Conservation (phyloP, 2,797 vertebrate species). For the Hephaestus fuliginosus region DNA sequence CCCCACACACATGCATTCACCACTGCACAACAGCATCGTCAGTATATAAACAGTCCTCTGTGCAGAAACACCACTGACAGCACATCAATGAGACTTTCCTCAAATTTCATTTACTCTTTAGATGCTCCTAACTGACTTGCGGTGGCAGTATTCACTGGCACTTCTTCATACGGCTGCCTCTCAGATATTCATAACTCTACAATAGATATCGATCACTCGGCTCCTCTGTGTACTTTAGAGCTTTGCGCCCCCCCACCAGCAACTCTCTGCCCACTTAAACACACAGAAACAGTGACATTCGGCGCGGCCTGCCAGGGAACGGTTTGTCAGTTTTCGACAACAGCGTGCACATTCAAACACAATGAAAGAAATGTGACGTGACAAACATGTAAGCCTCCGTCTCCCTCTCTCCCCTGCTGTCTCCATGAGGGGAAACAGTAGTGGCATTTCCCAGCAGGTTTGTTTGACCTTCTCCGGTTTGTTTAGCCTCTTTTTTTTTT, state of each 20-base stretch:
- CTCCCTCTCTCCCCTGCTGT: constrained; percentile 30
- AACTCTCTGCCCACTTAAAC: neutral
- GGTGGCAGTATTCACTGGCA: constrained; percentile 10
- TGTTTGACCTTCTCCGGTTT: constrained; percentile 69
- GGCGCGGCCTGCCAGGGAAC: neutral
- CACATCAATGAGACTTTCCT: constrained; percentile 4
- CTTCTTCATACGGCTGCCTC: constrained; percentile 14
- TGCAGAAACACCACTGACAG: constrained; percentile 8
- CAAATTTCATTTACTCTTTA: constrained; percentile 13
- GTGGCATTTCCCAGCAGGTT: constrained; percentile 71
- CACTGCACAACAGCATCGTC: neutral
- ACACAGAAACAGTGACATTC: neutral
- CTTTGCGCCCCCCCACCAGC: neutral
- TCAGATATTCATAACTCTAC: constrained; percentile 14
- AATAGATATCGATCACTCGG: constrained; percentile 35
- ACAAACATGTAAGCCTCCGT: constrained; percentile 31
- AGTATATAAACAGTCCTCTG: neutral
- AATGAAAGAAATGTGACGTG: constrained; percentile 38
- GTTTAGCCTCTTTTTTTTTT: constrained; percentile 53
- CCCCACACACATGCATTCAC: neutral
- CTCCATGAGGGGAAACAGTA: constrained; percentile 53
- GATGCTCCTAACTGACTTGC: neutral
- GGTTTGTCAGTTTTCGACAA: constrained; percentile 31
- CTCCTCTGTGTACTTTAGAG: neutral
- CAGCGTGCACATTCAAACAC: constrained; percentile 25